Conservation (phyloP, 2,888 invertebrate species). For the Aphodius granarius region DNA sequence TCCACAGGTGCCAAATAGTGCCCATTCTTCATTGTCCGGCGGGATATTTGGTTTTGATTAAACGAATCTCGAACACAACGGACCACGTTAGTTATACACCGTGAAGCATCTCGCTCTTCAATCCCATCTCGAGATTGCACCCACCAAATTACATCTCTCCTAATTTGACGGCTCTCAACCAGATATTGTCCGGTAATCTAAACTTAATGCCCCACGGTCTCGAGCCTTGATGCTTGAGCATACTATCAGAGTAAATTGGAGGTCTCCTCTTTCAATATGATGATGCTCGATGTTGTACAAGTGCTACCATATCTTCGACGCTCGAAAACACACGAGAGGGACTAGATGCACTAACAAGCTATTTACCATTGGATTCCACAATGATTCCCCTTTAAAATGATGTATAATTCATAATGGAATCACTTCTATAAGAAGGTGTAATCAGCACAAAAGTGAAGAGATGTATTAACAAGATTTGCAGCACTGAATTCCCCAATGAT, state of each 20-base stretch:
- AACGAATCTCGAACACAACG: slow-evolving; percentile 18
- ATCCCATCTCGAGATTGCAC: background rate
- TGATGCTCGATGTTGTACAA: too few species aligned
- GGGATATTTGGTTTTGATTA: slow-evolving; percentile 30
- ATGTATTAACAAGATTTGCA: background rate
- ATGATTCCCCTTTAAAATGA: too few species aligned
- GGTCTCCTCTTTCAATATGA: too few species aligned
- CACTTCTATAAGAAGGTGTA: too few species aligned
- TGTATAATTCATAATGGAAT: too few species aligned
- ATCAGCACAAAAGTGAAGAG: too few species aligned
- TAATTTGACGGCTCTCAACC: background rate
- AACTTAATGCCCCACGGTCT: background rate
- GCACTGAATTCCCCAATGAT: too few species aligned
- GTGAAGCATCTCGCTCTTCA: background rate
- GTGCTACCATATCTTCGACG: too few species aligned
- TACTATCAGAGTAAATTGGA: background rate
- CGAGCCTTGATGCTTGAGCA: background rate
- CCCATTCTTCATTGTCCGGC: slow-evolving; percentile 5
- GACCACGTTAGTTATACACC: background rate
- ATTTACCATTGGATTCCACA: too few species aligned
- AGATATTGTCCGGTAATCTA: background rate
- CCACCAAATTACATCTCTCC: background rate
- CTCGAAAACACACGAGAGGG: too few species aligned
- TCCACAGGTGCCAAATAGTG: slow-evolving; percentile 13
- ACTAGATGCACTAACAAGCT: background rate